A percentile compares a stretch with the other conserved stretches of the same genome.
Evolutionary conservation across 2,113 vertebrate genomes (phyloP).

Genomic region (Loxodonta africana): DNA sequence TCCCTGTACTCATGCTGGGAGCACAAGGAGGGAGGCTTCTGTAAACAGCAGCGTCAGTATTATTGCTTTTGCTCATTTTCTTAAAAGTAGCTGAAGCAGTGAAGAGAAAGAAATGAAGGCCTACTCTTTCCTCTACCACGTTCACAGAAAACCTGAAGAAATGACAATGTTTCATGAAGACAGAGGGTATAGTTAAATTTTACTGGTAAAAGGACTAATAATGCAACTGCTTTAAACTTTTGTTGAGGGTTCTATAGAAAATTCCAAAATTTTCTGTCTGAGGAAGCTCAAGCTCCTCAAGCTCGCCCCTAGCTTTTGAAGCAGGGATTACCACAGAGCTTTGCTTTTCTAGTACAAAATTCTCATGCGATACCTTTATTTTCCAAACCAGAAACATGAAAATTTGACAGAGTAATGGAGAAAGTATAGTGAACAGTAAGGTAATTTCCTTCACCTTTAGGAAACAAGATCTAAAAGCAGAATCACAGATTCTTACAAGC

Average conservation of each 20-base stretch:
- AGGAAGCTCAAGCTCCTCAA: background rate
- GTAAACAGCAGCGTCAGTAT: background rate
- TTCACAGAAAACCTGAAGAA: conserved; percentile 4
- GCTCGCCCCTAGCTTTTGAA: background rate
- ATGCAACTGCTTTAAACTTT: background rate
- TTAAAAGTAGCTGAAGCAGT: background rate
- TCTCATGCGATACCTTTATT: background rate
- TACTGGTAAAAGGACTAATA: background rate
- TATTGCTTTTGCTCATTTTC: background rate
- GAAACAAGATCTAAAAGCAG: conserved; percentile 14
- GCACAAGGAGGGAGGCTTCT: background rate
- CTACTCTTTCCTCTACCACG: background rate
- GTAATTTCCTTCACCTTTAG: background rate
- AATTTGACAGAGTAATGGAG: background rate
- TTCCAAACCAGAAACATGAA: conserved; percentile 19
- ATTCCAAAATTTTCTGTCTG: background rate
- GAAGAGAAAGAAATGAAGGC: background rate
- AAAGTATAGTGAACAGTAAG: background rate
- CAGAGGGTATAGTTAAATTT: background rate
- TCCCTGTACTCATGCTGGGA: background rate
- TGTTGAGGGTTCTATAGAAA: background rate
- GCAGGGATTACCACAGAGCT: background rate
- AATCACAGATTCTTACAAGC: background rate
- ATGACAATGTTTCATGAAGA: background rate
- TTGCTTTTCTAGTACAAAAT: background rate